Base-by-base conservation (phyloP, 2,888 invertebrate species). In the Eristalinus sepulchralis region DNA sequence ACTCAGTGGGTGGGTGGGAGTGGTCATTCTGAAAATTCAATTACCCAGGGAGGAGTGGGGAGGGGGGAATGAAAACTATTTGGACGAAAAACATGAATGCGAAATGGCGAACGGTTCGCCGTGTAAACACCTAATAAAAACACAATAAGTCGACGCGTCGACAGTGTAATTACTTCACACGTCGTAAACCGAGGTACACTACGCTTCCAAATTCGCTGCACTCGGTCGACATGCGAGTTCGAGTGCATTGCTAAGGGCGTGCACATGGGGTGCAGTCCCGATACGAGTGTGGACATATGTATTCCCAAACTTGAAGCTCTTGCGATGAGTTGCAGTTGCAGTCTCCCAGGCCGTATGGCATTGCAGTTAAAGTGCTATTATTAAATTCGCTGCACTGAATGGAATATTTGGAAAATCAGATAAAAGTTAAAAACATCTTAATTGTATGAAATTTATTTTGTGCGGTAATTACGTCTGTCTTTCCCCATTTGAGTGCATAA, bases 71-170 rank as follows among this genome's bases (percentile, higher is more conserved):
- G 27, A 17, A 64, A 84, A 80, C 66, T 76, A 81, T 84, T 81
- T 76, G 75, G 75, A 71, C 34, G 81, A 81, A 85, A 85, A 85
- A 81, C 85, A 84, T 70, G 75, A 67, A 84, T 84, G 80, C 76
- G 79, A 80, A 84, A 84, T 80, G 84, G 84, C 66, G 79, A 77
- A 85, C 85, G 68, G 59, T 68, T 81, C 72, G 67, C 36, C 55
- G 59, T 81, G 85, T 85, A 85, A 85, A 85, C 85, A 85, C 85
- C 85, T 85, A 85, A 85, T 85, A 85, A 85, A 85, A 85, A 85
- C 76, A 85, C 85, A 85, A 85, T 81, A 85, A 85, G 81, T 85
- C 85, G 77, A 47, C 81, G 64, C 85, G 85, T 85, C 39, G 85
- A 85, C 85, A 81, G 62, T 85, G 59, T 85, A 85, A 85, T 85